These are phyloP conservation scores for Psilopsiagon aurifrons DNA, from an alignment of 2,113 vertebrate species.

Conservation along the genomic window DNA sequence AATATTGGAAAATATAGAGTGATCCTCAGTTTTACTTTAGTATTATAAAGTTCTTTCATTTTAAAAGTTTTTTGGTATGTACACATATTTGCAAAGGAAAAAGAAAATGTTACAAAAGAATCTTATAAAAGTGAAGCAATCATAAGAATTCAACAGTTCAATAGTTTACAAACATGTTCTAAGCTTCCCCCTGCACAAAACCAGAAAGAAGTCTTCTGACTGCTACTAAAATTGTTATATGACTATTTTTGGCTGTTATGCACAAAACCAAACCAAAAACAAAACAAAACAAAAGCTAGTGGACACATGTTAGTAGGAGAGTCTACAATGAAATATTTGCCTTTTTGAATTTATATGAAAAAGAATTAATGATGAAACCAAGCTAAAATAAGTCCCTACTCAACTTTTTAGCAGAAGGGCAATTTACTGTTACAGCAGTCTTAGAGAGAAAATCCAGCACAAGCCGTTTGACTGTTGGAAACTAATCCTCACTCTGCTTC, in stretches of 20 bases:
- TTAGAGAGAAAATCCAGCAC: slow-evolving; percentile 71
- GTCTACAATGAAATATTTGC: slow-evolving; percentile 10
- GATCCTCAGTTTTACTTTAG: background rate
- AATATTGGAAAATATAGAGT: background rate
- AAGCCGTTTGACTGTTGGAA: slow-evolving; percentile 81
- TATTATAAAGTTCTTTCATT: background rate
- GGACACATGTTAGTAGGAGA: background rate
- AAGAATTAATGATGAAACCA: slow-evolving; percentile 29
- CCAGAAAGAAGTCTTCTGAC: background rate
- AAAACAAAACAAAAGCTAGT: background rate
- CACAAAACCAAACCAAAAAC: background rate
- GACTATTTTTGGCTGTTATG: background rate
- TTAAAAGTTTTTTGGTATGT: background rate
- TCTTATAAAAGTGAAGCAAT: background rate
- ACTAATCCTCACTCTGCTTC: slow-evolving; percentile 72
- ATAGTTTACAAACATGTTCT: background rate
- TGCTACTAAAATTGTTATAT: background rate
- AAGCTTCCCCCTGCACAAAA: background rate
- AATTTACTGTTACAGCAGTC: slow-evolving; percentile 9
- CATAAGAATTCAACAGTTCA: background rate
- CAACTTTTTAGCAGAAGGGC: slow-evolving; percentile 39
- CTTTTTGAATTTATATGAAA: background rate
- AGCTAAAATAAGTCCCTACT: slow-evolving; percentile 32
- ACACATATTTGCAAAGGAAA: background rate
- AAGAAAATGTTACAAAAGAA: background rate